Conservation (phyloP, 2,888 invertebrate genomes). For the Nemotelus pantherinus region DNA sequence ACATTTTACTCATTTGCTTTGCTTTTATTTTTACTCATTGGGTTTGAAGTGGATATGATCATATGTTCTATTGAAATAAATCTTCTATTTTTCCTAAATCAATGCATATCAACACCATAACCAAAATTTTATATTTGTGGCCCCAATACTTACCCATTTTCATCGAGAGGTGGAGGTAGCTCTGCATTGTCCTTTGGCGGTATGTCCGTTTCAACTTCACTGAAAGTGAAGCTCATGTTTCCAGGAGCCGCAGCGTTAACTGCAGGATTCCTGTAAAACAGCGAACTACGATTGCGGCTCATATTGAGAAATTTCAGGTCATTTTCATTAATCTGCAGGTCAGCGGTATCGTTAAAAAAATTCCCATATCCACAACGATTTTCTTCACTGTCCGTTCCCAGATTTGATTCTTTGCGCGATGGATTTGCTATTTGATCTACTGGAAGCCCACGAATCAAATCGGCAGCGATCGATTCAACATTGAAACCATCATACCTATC, state of each 20-base stretch:
- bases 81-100: no score
- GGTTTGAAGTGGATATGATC: no score
- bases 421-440: neutral
- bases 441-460: neutral
- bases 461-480: neutral
- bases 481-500: neutral
- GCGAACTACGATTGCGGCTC: slow-evolving; percentile 52
- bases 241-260: neutral
- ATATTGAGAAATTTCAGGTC: slow-evolving; percentile 63
- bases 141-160: slow-evolving; percentile 36
- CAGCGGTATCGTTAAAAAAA: slow-evolving; percentile 43
- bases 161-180: slow-evolving; percentile 16
- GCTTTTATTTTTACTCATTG: no score
- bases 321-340: slow-evolving; percentile 60
- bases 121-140: no score
- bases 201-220: slow-evolving; percentile 56
- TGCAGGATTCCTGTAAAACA: slow-evolving; percentile 37
- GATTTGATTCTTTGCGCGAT: neutral
- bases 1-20: no score
- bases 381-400: slow-evolving; percentile 9
- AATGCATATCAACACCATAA: no score
- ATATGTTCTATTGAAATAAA: no score
- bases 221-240: slow-evolving; percentile 64
- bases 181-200: slow-evolving; percentile 46
- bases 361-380: neutral